Evolutionary conservation across 2,797 vertebrate genomes (phyloP).

Genomic region (Rhynchotus rufescens): DNA sequence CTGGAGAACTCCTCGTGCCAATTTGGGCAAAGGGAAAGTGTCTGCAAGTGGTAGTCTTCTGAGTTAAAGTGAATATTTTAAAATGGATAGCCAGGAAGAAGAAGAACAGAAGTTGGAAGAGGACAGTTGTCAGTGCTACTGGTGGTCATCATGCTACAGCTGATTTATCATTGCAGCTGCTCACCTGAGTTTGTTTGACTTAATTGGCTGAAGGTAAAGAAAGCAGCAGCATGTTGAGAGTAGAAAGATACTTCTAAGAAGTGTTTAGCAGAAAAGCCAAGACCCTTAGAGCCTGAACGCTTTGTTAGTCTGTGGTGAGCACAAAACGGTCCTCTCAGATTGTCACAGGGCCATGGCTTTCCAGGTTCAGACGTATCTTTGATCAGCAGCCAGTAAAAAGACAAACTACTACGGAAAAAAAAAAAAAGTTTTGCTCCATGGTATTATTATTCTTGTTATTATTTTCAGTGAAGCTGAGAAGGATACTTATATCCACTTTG

Average conservation of each 20-base stretch:
- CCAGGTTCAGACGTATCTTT: background rate
- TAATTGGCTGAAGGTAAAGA: background rate
- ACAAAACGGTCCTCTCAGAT: background rate
- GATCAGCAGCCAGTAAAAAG: background rate
- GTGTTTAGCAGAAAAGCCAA: background rate
- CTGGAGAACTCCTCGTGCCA: background rate
- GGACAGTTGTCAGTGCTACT: background rate
- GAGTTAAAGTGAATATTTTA: background rate
- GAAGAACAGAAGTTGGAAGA: background rate
- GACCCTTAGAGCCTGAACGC: background rate
- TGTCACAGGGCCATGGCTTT: background rate
- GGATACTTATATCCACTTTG: background rate
- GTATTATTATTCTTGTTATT: no score
- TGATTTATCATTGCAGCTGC: background rate
- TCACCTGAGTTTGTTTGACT: background rate
- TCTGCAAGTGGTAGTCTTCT: background rate
- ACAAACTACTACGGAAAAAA: background rate
- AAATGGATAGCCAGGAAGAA: background rate
- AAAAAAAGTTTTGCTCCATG: background rate
- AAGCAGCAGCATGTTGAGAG: background rate
- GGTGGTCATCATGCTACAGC: background rate
- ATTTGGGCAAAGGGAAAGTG: background rate
- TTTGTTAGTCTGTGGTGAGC: background rate
- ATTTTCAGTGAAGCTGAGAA: background rate
- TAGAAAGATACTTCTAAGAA: background rate